Base-by-base conservation (phyloP, 2,888 invertebrate genomes). In the Lasioglossum morio region DNA sequence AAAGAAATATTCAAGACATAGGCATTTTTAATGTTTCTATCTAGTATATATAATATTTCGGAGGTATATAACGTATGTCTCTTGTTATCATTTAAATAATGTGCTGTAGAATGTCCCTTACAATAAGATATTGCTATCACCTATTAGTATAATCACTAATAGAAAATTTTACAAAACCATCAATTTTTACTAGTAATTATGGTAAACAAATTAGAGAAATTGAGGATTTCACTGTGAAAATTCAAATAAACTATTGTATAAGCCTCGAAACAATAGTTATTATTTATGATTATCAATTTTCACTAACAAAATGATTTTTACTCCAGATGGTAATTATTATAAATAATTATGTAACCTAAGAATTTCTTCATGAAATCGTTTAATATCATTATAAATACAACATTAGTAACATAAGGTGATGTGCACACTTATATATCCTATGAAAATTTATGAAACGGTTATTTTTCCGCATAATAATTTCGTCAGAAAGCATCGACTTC, bases 1-100 rank as follows among this genome's bases (percentile, higher is more conserved):
- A 87, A 82, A 84, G 82, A 87, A 82, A 82, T 80, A 86, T 87
- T 80, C 86, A 86, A 78, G 72, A 76, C 48, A 76, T 63, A 16
- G 77, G 85, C 57, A 57, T 85, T 85, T 85, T 85, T 81, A 79
- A 73, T 84, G 4, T 74, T 60, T 73, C 30, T 60, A 16, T 73
- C 82, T 46, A 53, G 78, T 72, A 60, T 48, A 60, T 48, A 30
- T 84, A 77, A 37, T 77, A 73, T 66, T 19, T 66, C 3, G 60
- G 34, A 48, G 3, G 63, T 40, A 79, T 37, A 57, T 57, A 57
- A 30, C 40, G 37, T 40, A 70, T 40, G 14, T n/a, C 70, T 70
- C n/a, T 70, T 23, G 57, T 76, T 72, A n/a, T 57, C 16, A 60
- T 53, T 70, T 70, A 40, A 78, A 27, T 53, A 40, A 78, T 40